phyloP scores from a whole-genome alignment of 2,113 vertebrate species.

The Lates calcarifer region DNA sequence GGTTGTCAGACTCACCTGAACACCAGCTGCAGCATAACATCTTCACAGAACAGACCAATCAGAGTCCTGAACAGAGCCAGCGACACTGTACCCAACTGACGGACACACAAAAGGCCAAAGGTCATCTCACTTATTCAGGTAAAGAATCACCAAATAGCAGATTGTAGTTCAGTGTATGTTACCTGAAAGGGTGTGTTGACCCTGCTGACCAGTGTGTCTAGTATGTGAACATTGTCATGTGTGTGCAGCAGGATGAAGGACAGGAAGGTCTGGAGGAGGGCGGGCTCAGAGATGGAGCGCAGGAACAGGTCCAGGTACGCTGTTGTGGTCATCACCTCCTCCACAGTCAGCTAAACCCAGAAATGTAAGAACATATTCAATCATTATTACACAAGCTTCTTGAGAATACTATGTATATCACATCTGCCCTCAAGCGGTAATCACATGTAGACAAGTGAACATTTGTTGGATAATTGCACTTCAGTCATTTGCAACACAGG shows the following conservation, averaged over 20 bases:
- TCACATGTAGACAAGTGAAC: no score
- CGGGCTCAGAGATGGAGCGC: constrained; percentile 90
- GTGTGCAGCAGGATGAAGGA: constrained; percentile 92
- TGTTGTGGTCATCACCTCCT: constrained; percentile 98
- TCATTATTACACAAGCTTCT: background rate
- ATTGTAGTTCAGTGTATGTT: constrained; percentile 40
- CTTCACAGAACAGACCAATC: constrained; percentile 96
- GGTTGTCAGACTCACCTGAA: constrained; percentile 86
- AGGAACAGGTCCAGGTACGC: constrained; percentile 96
- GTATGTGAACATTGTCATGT: constrained; percentile 93
- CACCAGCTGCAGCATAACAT: constrained; percentile 96
- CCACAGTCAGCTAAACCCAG: constrained; percentile 89
- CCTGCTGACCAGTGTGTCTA: constrained; percentile 95
- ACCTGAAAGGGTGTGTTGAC: constrained; percentile 98
- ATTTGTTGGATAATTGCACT: no score
- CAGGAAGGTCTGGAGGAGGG: constrained; percentile 94
- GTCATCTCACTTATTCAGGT: background rate
- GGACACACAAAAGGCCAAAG: background rate
- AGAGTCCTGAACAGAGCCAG: constrained; percentile 95
- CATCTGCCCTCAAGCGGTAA: no score
- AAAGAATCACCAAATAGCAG: background rate
- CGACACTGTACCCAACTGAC: constrained; percentile 94
- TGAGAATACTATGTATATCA: background rate
- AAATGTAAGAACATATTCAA: background rate
- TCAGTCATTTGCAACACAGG: no score